Percentiles rank a stretch among this genome's conserved stretches.
Evolutionary conservation across 2,888 invertebrate species (phyloP).

Genomic region (Automeris io): DNA sequence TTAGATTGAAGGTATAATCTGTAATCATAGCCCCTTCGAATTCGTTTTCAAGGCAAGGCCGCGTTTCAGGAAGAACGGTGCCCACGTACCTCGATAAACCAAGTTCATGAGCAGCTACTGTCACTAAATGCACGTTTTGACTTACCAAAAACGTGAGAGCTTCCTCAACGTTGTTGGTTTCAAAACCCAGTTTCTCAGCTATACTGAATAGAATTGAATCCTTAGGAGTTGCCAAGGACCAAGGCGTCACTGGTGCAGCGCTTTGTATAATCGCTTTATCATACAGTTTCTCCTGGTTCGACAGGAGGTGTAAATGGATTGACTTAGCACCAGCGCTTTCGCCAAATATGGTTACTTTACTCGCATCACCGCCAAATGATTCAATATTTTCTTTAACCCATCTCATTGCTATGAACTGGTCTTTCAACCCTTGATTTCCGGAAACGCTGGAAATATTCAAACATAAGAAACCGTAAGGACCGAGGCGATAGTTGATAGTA

Average conservation of each 20-base stretch:
- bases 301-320: slow-evolving; percentile 20
- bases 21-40: slow-evolving; percentile 14
- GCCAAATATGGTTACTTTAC: slow-evolving; percentile 13
- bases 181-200: slow-evolving; percentile 2
- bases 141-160: not conserved
- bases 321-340: slow-evolving; percentile 23
- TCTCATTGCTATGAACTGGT: slow-evolving; percentile 22
- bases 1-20: slow-evolving; percentile 14
- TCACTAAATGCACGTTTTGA: not conserved
- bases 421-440: slow-evolving; percentile 32
- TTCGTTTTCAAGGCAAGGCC: slow-evolving; percentile 9
- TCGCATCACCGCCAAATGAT: slow-evolving; percentile 25
- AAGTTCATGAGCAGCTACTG: not conserved
- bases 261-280: slow-evolving; percentile 12
- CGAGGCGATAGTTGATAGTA: slow-evolving; percentile 26
- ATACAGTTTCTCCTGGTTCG: slow-evolving; percentile 18
- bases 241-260: not conserved
- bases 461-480: slow-evolving; percentile 30
- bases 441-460: slow-evolving; percentile 22
- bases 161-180: not conserved
- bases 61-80: not conserved
- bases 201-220: slow-evolving; percentile 1
- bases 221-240: not conserved
- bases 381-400: slow-evolving; percentile 30
- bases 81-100: not conserved